A percentile compares a stretch with the other conserved stretches of the same genome.
Conservation (phyloP, 2,888 invertebrate genomes). For the Rhyacophila evoluta region DNA sequence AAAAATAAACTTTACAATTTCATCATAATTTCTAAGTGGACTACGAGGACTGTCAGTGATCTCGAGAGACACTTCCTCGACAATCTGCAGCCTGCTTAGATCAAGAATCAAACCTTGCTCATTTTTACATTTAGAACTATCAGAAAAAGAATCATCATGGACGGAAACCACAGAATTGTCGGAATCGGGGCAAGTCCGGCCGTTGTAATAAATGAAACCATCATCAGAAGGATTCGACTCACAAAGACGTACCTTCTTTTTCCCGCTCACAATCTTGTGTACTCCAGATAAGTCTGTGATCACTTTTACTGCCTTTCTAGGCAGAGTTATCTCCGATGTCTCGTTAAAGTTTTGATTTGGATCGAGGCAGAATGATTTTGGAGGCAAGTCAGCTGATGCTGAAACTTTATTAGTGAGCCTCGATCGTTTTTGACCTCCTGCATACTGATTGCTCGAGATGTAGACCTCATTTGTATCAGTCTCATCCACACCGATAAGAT, state of each 20-base stretch:
- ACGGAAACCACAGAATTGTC: constrained; percentile 57
- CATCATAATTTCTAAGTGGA: constrained; percentile 63
- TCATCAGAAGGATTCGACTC: constrained; percentile 58
- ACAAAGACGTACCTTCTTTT: constrained; percentile 61
- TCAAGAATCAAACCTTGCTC: constrained; percentile 61
- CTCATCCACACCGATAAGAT: constrained; percentile 53
- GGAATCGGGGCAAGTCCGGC: constrained; percentile 55
- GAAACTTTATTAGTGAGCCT: constrained; percentile 52
- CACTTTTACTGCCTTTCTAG: constrained; percentile 82
- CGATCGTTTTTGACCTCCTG: constrained; percentile 51
- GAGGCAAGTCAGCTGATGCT: constrained; percentile 59
- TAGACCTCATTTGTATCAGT: constrained; percentile 63
- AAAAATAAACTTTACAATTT: constrained; percentile 78
- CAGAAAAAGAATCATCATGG: constrained; percentile 5
- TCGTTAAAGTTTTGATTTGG: constrained; percentile 51
- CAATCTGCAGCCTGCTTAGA: constrained; percentile 67
- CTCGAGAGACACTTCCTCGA: constrained; percentile 58
- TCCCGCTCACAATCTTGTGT: constrained; percentile 61
- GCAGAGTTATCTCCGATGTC: constrained; percentile 62
- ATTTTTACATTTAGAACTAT: constrained; percentile 55
- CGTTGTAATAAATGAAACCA: constrained; percentile 60
- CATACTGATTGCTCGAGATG: constrained; percentile 51
- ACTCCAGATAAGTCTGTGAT: constrained; percentile 68
- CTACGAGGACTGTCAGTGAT: constrained; percentile 45
- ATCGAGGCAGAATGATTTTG: constrained; percentile 64